Conservation (phyloP, 2,888 invertebrate species). For the Willowsia nigromaculata region DNA sequence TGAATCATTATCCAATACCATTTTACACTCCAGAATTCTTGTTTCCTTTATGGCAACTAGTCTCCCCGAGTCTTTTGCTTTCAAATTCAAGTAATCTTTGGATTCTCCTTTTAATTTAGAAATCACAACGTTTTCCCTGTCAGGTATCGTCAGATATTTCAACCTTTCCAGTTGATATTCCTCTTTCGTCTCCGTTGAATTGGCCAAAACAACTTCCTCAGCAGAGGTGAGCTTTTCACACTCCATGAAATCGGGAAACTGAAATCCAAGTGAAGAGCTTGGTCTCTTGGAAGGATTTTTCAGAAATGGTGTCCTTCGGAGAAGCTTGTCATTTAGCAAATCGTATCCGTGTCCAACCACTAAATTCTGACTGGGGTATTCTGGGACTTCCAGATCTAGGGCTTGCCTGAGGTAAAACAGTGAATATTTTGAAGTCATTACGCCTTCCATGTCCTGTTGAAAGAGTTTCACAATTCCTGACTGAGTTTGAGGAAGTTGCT, state of each 20-base stretch:
- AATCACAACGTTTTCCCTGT: neutral
- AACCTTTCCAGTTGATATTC: neutral
- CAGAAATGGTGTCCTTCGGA: constrained; percentile 31
- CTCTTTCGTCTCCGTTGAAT: neutral
- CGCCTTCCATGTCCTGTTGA: constrained; percentile 15
- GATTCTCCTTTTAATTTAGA: neutral
- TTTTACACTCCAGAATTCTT: constrained; percentile 41
- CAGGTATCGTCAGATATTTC: neutral
- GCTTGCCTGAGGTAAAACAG: constrained; percentile 23
- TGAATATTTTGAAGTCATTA: constrained; percentile 38
- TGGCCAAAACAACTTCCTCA: constrained; percentile 25
- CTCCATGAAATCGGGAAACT: constrained; percentile 41
- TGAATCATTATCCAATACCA: constrained; percentile 23
- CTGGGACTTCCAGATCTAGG: constrained; percentile 29
- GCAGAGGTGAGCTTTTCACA: constrained; percentile 23
- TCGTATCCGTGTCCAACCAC: constrained; percentile 62
- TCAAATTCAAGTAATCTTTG: neutral
- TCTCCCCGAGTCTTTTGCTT: neutral
- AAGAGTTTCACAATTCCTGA: constrained; percentile 33
- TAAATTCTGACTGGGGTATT: constrained; percentile 14
- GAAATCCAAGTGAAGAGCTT: constrained; percentile 32
- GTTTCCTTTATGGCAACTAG: constrained; percentile 1
- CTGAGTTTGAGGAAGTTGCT: constrained; percentile 54
- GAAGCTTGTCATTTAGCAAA: neutral
- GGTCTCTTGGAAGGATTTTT: constrained; percentile 12